phyloP scores from a whole-genome alignment of 2,888 invertebrate genomes.

The Pocota personata region DNA sequence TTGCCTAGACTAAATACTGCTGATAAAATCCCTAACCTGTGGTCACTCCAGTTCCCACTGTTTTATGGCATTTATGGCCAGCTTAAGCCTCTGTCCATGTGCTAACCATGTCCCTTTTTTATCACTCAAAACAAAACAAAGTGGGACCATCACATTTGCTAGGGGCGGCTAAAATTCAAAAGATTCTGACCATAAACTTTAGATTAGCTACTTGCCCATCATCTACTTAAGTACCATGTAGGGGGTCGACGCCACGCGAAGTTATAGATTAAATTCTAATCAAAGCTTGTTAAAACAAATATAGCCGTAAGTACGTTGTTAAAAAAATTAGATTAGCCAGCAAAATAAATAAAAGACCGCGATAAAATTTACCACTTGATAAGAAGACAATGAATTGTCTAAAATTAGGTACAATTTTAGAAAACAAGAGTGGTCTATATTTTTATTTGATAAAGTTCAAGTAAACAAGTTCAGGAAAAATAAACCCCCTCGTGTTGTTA shows the following conservation, averaged over 20 bases:
- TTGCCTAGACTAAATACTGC: too few relatives aligned
- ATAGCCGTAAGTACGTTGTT: neutral
- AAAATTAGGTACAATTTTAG: neutral
- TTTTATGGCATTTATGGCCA: too few relatives aligned
- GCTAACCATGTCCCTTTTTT: too few relatives aligned
- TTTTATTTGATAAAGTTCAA: neutral
- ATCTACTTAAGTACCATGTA: too few relatives aligned
- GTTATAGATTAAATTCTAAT: neutral
- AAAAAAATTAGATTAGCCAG: neutral
- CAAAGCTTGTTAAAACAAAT: neutral
- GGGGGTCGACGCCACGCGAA: neutral
- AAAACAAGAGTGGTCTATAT: neutral
- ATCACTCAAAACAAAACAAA: too few relatives aligned
- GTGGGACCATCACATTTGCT: too few relatives aligned
- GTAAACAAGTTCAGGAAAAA: conserved; percentile 2
- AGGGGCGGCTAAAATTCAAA: too few relatives aligned
- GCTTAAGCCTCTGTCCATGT: too few relatives aligned
- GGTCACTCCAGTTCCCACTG: too few relatives aligned
- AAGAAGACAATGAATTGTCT: neutral
- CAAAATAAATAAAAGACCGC: neutral
- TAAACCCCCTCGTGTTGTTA: neutral
- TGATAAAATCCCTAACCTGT: too few relatives aligned
- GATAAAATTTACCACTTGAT: neutral
- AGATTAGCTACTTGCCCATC: neutral
- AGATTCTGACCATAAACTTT: neutral